These are phyloP conservation scores for Cladorhizidae sp. DNA, from an alignment of 37 sponge, comb jelly and placozoan species.

Conservation along the genomic window DNA sequence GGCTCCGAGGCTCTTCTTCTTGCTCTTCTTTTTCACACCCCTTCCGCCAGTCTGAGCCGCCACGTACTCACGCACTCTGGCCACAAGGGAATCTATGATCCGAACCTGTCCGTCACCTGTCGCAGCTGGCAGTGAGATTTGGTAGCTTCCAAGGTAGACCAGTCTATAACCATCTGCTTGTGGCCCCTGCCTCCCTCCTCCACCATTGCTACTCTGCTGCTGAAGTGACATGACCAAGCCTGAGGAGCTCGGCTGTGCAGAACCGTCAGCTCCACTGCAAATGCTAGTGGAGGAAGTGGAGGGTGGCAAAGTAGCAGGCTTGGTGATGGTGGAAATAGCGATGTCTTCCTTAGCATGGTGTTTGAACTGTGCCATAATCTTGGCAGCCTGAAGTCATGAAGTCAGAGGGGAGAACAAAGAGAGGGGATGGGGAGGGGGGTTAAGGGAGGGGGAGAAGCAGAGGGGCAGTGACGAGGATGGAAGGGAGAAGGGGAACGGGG, in stretches of 20 bases:
- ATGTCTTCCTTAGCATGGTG: slow-evolving; percentile 24
- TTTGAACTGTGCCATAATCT: slow-evolving; percentile 26
- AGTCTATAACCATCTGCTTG: not conserved
- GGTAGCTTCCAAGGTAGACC: slow-evolving; percentile 7
- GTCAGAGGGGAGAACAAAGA: not conserved
- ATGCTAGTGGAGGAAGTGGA: not conserved
- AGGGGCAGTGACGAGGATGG: not conserved
- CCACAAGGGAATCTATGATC: slow-evolving; percentile 19
- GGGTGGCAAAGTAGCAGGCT: no score
- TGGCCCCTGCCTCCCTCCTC: not conserved
- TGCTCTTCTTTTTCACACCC: not conserved
- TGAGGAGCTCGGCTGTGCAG: not conserved
- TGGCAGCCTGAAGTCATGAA: slow-evolving; percentile 11
- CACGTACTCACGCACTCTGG: not conserved
- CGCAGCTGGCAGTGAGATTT: slow-evolving; percentile 6
- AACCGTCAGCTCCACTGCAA: not conserved
- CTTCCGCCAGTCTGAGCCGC: not conserved
- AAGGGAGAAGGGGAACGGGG: not conserved
- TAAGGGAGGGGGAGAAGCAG: not conserved
- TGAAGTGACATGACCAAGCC: not conserved
- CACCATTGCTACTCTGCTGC: not conserved
- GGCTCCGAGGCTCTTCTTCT: not conserved
- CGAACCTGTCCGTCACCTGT: not conserved
- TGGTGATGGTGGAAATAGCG: not conserved
- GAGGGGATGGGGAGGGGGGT: not conserved